Evolutionary conservation across 23 tunicate species (phyloP).

Genomic region (Styela clava): DNA sequence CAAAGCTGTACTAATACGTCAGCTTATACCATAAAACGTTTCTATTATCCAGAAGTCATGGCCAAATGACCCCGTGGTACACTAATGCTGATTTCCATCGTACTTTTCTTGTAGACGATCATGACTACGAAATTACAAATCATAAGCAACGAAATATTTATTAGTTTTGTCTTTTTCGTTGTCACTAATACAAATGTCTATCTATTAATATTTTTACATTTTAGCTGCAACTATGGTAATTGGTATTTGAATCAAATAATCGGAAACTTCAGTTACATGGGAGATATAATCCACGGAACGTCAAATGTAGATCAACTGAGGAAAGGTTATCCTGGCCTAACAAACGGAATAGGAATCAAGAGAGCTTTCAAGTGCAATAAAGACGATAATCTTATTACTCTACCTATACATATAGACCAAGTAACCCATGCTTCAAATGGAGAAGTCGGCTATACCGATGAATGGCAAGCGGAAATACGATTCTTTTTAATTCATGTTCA

Average conservation of each 20-base stretch:
- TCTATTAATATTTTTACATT: too few species aligned
- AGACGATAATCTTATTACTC: not conserved
- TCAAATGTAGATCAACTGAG: not conserved
- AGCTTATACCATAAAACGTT: too few species aligned
- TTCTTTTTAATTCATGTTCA: slow-evolving; percentile 44
- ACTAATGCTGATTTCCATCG: too few species aligned
- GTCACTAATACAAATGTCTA: too few species aligned
- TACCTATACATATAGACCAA: slow-evolving; percentile 1
- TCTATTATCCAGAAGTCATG: too few species aligned
- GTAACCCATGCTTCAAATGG: not conserved
- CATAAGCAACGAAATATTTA: too few species aligned
- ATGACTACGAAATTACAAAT: too few species aligned
- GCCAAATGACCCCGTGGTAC: too few species aligned
- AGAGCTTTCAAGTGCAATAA: slow-evolving; percentile 39
- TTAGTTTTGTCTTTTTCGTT: too few species aligned
- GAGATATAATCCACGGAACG: not conserved
- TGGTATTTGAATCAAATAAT: not conserved
- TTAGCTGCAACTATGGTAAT: not conserved
- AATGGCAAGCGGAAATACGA: slow-evolving; percentile 31
- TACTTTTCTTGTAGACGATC: too few species aligned
- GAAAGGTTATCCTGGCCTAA: not conserved
- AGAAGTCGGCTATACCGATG: not conserved
- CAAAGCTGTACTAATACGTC: too few species aligned
- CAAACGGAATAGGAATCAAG: slow-evolving; percentile 37
- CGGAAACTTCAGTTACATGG: not conserved